phyloP scores from a whole-genome alignment of 2,888 invertebrate genomes.

The Alsophila aescularia region DNA sequence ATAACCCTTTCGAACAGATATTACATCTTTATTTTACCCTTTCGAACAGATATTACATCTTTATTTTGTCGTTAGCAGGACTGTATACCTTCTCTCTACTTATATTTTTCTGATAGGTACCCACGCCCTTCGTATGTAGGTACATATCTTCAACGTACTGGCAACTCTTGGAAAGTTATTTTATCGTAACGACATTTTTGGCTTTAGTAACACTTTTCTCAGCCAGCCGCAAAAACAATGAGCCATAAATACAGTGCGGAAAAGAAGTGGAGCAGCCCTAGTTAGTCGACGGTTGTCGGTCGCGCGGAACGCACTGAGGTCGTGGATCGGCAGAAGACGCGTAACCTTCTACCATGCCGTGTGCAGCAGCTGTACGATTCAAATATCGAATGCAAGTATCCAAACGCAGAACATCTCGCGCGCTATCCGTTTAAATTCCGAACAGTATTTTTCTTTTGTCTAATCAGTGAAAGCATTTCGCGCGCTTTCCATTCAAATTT shows the following conservation, averaged over 20 bases:
- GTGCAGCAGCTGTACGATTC: slow-evolving; percentile 65
- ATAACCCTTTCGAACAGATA: no score
- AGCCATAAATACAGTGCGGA: slow-evolving; percentile 65
- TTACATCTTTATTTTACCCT: no score
- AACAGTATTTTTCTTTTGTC: slow-evolving; percentile 1
- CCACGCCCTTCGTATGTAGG: no score
- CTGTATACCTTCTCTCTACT: no score
- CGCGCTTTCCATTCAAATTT: background rate
- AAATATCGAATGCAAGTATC: slow-evolving; percentile 80
- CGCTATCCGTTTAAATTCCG: background rate
- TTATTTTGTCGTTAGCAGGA: no score
- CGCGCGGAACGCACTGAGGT: slow-evolving; percentile 67
- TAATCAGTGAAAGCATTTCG: background rate
- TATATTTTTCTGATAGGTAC: no score
- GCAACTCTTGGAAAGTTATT: slow-evolving; percentile 41
- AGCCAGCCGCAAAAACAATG: slow-evolving; percentile 68
- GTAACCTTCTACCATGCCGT: slow-evolving; percentile 74
- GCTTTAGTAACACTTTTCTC: slow-evolving; percentile 59
- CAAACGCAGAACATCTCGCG: slow-evolving; percentile 11
- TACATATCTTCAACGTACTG: slow-evolving; percentile 12
- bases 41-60: no score
- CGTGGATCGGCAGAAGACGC: slow-evolving; percentile 50
- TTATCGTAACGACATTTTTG: slow-evolving; percentile 59
- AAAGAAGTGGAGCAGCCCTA: slow-evolving; percentile 73
- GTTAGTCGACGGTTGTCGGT: slow-evolving; percentile 68